Evolutionary conservation across 2,797 vertebrate genomes (phyloP), one percentile per base, ranked within the genome.

Genomic region (Hippoglossus hippoglossus): DNA sequence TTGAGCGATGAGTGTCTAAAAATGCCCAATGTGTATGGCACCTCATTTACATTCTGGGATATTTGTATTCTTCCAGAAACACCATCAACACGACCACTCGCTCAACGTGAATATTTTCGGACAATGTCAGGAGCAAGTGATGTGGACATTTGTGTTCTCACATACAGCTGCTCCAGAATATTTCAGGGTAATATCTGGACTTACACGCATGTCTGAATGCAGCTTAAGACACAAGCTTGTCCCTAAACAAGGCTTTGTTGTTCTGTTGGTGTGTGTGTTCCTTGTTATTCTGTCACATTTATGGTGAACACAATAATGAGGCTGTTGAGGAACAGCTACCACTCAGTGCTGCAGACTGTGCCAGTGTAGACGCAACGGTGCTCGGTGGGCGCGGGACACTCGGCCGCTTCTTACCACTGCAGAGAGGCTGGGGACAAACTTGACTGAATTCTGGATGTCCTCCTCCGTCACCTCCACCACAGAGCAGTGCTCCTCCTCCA

Each of bases 401-500:
- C 1, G 0, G 44, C 55, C 4, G n/a, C 3, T 55, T 49, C 96
- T 50, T 91, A 99, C 98, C 96, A 99, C 97, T 0, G 98, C 95
- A 75, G 98, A 98, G 84, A 99, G 94, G 80, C 97, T 98, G 18
- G 98, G 97, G 56, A 99, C 95, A 0, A 96, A 97, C 91, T 96
- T 98, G 81, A 99, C 95, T 0, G 97, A 99, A 92, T 99, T 99
- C 93, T 98, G 94, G 87, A 99, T 97, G 85, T 99, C 98, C 86
- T 99, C 98, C 86, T 99, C 97, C 0, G 98, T 99, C 81, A 99
- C 98, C 90, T 99, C 98, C 87, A 99, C 97, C 80, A 93, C 81
- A 0, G 95, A 95, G 82, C 98, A 99, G 80, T 99, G 98, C 59
- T 99, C 97, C 49, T 98, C 97, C 89, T 99, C 98, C 19, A 97